Base-by-base conservation (phyloP, 2,797 vertebrate species). In the Champsocephalus gunnari region DNA sequence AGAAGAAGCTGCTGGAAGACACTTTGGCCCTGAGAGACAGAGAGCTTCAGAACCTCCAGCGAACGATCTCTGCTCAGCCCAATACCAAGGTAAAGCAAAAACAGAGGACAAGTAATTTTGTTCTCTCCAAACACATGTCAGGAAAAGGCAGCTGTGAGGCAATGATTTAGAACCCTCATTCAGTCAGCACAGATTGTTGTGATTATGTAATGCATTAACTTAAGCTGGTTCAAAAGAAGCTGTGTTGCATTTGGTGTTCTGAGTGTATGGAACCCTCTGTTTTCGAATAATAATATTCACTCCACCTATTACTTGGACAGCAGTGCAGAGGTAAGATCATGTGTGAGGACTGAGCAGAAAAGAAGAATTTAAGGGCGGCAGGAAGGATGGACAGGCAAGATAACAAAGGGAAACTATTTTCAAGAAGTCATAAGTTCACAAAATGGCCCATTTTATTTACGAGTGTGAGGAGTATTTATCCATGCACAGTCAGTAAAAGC, bases 1-100 rank as follows among this genome's bases (percentile, higher is more conserved):
- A 95, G 65, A 93, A 91, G 44, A 90, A 91, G 9, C 47, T 44
- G 6, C 66, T 86, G 65, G 85, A 79, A 1, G 84, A 91, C 3
- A 79, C 50, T 34, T 66, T 95, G 57, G 82, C 83, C 2, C 72
- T 85, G 68, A 91, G 19, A 71, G 88, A 84, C 10, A 54, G 0
- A 13, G 90, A 94, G 68, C 28, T 80, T 0, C 77, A 75, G 16
- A 74, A 55, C 0, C 82, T 92, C 21, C 88, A 81, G 11, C 51
- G 1, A 38, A 67, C 24, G 62, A 32, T 85, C 43, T 50, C 73
- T 24, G 38, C 58, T 24, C 82, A 71, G 47, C 11, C 76, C 11
- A 78, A 56, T 53, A 78, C 85, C 17, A 78, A 83, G 75, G 88
- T 91, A 79, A 77, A 55, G 59, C 3, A 67, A 61, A 66, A 1